Evolutionary conservation across 2,113 vertebrate species (phyloP).

Genomic region (Dolichallabes microphthalmus): DNA sequence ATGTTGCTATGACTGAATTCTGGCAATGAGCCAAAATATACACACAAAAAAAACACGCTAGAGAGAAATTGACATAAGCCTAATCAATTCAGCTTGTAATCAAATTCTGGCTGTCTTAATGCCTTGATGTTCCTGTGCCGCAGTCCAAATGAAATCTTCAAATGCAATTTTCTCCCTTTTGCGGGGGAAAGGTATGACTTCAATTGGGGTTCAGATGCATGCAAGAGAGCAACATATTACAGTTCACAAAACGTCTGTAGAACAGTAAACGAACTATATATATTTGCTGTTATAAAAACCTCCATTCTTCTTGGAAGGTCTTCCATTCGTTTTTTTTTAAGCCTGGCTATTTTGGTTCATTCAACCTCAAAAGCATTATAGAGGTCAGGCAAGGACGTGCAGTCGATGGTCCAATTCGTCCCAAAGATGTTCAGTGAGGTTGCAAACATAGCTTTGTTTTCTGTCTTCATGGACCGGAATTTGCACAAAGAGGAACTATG

Average conservation of each 20-base stretch:
- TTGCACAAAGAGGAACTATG: neutral
- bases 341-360: neutral
- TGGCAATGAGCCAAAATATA: conserved; percentile 10
- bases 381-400: neutral
- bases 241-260: too few species aligned
- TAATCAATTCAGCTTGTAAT: conserved; percentile 11
- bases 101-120: neutral
- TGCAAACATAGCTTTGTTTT: neutral
- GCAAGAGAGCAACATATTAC: neutral
- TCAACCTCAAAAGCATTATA: neutral
- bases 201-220: neutral
- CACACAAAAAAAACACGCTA: too few species aligned
- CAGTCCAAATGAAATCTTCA: neutral
- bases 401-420: neutral
- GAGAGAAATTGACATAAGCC: neutral
- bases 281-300: neutral
- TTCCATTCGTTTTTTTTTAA: neutral
- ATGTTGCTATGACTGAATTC: neutral
- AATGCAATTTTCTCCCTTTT: neutral
- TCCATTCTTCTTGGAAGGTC: neutral
- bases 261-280: too few species aligned
- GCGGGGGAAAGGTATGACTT: neutral
- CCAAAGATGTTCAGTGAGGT: neutral
- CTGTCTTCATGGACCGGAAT: neutral
- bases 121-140: neutral